Evolutionary conservation across 2,888 invertebrate genomes (phyloP).

Genomic region (Apodemia duryi): DNA sequence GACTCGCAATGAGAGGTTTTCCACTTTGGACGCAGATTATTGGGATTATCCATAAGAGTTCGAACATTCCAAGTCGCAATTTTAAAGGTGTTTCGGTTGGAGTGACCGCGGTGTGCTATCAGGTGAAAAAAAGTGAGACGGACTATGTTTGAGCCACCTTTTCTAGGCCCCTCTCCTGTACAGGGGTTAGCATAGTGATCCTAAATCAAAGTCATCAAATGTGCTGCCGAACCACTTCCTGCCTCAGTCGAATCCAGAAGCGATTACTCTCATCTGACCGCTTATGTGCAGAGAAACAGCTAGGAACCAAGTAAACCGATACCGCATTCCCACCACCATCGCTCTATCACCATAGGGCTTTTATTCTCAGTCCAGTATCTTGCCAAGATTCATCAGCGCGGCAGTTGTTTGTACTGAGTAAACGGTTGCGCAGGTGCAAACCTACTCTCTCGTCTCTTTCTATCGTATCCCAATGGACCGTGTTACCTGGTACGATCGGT

Average conservation of each 20-base stretch:
- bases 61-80: not conserved
- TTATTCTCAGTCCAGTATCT: constrained; percentile 18
- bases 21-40: not conserved
- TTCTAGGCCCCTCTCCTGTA: too few species aligned
- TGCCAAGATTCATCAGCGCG: constrained; percentile 28
- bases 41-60: not conserved
- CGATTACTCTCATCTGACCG: constrained; percentile 12
- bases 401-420: constrained; percentile 23
- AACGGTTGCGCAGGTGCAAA: constrained; percentile 16
- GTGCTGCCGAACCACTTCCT: constrained; percentile 24
- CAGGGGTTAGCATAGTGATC: too few species aligned
- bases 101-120: constrained; percentile 18
- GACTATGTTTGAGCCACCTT: too few species aligned
- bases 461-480: not conserved
- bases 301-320: constrained; percentile 21
- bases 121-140: constrained; percentile 12
- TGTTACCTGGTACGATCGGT: not conserved
- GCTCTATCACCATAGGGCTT: too few species aligned
- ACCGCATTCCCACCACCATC: constrained; percentile 26
- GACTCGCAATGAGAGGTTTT: not conserved
- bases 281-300: constrained; percentile 20
- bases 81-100: not conserved
- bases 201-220: too few species aligned
- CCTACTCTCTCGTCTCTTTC: constrained; percentile 17
- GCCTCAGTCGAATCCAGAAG: constrained; percentile 26